Percentiles rank a stretch among this genome's conserved stretches.
Evolutionary conservation across 1,140 invertebrate species (phyloP).

Genomic region (Latrodectus geometricus): DNA sequence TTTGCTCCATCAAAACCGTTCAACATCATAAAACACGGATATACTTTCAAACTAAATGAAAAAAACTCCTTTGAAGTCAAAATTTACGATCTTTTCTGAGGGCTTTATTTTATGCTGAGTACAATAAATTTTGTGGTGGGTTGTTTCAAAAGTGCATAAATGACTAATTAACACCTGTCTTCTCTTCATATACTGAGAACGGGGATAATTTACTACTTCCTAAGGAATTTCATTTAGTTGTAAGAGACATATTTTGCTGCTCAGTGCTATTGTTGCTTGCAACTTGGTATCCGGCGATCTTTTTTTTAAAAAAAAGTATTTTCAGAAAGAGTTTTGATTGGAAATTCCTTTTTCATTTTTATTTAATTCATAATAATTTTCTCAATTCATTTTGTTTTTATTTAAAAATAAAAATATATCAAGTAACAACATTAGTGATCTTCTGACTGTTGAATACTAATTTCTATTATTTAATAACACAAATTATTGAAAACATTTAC

Average conservation of each 20-base stretch:
- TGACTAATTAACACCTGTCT: constrained; percentile 52
- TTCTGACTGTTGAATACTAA: too few relatives aligned
- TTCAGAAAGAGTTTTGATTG: too few relatives aligned
- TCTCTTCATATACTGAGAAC: constrained; percentile 10
- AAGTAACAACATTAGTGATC: too few relatives aligned
- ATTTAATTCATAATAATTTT: too few relatives aligned
- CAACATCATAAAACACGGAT: constrained; percentile 10
- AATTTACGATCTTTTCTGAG: constrained; percentile 26
- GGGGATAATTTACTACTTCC: constrained; percentile 34
- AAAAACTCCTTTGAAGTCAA: constrained; percentile 18
- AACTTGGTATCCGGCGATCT: neutral
- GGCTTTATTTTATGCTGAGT: constrained; percentile 14
- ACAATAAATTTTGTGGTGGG: constrained; percentile 26
- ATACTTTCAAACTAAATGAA: neutral
- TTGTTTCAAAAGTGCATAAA: constrained; percentile 40
- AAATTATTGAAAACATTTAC: too few relatives aligned
- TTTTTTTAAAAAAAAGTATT: too few relatives aligned
- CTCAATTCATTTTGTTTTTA: too few relatives aligned
- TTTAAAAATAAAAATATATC: too few relatives aligned
- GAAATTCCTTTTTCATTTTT: too few relatives aligned
- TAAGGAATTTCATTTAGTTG: constrained; percentile 46
- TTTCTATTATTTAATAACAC: too few relatives aligned
- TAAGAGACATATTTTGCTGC: constrained; percentile 12
- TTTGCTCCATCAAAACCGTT: neutral
- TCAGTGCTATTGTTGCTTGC: neutral